A percentile compares a stretch with the other conserved stretches of the same genome.
These are phyloP conservation scores for Hypolimnas misippus DNA, from an alignment of 2,888 invertebrate species.

Conservation along the genomic window DNA sequence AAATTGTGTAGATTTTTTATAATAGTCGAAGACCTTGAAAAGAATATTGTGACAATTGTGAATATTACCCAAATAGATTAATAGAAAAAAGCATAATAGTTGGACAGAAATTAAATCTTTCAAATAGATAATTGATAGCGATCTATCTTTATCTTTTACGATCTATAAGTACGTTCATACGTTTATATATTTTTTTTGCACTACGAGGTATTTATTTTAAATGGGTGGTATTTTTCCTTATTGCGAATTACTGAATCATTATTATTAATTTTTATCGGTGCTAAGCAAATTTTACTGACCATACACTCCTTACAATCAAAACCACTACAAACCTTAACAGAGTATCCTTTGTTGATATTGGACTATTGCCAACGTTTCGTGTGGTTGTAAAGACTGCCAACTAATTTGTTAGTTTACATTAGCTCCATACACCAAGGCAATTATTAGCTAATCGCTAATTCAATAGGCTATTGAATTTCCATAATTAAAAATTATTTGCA, in stretches of 20 bases:
- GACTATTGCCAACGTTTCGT: slow-evolving; percentile 45
- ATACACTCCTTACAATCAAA: slow-evolving; percentile 30
- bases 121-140: background rate
- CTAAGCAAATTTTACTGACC: slow-evolving; percentile 25
- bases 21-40: slow-evolving; percentile 18
- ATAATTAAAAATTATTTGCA: slow-evolving; percentile 3
- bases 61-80: background rate
- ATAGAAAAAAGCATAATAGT: background rate
- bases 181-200: too few species aligned
- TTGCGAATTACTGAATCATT: slow-evolving; percentile 23
- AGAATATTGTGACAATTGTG: slow-evolving; percentile 18
- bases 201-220: background rate
- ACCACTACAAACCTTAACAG: slow-evolving; percentile 29
- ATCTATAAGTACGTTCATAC: background rate
- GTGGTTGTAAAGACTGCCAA: slow-evolving; percentile 44
- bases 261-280: slow-evolving; percentile 18
- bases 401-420: slow-evolving; percentile 13
- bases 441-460: slow-evolving; percentile 4
- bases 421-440: background rate
- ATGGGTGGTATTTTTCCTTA: background rate
- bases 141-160: background rate
- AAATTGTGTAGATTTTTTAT: slow-evolving; percentile 17
- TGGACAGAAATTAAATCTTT: background rate
- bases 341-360: slow-evolving; percentile 44
- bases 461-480: slow-evolving; percentile 7